Percentiles rank a stretch among this genome's conserved stretches.
These are phyloP conservation scores for Catocala fraxini DNA, from an alignment of 2,888 invertebrate species.

Conservation along the genomic window DNA sequence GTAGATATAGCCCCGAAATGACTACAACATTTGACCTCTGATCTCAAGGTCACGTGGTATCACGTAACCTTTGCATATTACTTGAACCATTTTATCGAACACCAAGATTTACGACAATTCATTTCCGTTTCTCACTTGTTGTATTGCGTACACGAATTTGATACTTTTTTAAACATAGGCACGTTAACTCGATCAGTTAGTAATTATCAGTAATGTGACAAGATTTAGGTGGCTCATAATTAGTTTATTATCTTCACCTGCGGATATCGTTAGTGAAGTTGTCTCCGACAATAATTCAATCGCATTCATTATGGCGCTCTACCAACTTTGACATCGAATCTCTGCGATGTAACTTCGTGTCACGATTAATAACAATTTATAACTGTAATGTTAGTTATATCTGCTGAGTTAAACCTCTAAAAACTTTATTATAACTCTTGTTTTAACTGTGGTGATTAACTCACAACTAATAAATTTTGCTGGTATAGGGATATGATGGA, in stretches of 20 bases:
- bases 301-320: constrained; percentile 42
- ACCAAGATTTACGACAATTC: too few relatives aligned
- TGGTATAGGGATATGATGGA: too few relatives aligned
- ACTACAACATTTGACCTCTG: too few relatives aligned
- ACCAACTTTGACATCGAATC: constrained; percentile 45
- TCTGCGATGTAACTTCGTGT: constrained; percentile 39
- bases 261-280: constrained; percentile 29
- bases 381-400: constrained; percentile 13
- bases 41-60: too few relatives aligned
- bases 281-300: constrained; percentile 38
- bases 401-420: not conserved
- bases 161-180: constrained; percentile 10
- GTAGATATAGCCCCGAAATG: too few relatives aligned
- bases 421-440: too few relatives aligned
- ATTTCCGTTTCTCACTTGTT: too few relatives aligned
- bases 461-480: too few relatives aligned
- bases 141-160: constrained; percentile 21
- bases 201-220: constrained; percentile 2
- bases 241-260: constrained; percentile 46
- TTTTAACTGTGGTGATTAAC: too few relatives aligned
- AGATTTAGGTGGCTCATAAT: constrained; percentile 25
- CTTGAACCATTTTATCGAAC: too few relatives aligned
- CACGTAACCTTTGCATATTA: too few relatives aligned
- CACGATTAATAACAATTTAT: constrained; percentile 45
- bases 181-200: not conserved